Base-by-base conservation (phyloP, 2,113 vertebrate species). In the Grantiella picta region DNA sequence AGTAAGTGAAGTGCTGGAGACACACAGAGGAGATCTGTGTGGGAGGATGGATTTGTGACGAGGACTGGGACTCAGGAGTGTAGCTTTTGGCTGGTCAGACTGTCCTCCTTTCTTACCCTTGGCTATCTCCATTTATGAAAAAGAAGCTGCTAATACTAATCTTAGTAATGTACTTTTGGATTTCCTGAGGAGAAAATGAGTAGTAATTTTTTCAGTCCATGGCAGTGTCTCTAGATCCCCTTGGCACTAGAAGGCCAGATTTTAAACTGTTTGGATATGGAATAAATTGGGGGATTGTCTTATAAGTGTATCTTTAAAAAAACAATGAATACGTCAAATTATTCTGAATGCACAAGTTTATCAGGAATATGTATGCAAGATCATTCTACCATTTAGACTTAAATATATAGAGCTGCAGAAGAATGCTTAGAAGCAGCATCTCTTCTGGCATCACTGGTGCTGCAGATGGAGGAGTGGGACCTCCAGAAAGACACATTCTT, bases 401-500 rank as follows among this genome's bases (percentile, higher is more conserved):
- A 45, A 60, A 6, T 8, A 44, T 10, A 35, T 4, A 44, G 29
- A 18, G n/a, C 31, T 80, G 49, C 27, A 68, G 63, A 71, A 16
- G 23, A 71, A 31, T 25, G 17, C 31, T 79, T 19, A 28, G 69
- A 50, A 71, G 31, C 12, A 40, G 65, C 53, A 35, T 25, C 5
- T 24, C 22, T 61, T 76, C 44, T 49, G 60, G 53, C 7, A 40
- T 36, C 50, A 29, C 49, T 35, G 75, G 21, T 50, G 61, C 44
- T 81, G 54, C 18, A 38, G 60, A 9, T 3, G 8, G 4, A 24
- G 29, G 25, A 27, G 22, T 7, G 9, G 31, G 2, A 45, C 33
- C 15, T 71, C 28, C 45, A 3, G 27, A 44, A 69, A 78, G 47
- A 16, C 3, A 8, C 0, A 0, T 50, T 65, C 29, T 35, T 45